A percentile compares a stretch with the other conserved stretches of the same genome.
Evolutionary conservation across 2,113 vertebrate genomes (phyloP).

Genomic region (Plectropomus leopardus): DNA sequence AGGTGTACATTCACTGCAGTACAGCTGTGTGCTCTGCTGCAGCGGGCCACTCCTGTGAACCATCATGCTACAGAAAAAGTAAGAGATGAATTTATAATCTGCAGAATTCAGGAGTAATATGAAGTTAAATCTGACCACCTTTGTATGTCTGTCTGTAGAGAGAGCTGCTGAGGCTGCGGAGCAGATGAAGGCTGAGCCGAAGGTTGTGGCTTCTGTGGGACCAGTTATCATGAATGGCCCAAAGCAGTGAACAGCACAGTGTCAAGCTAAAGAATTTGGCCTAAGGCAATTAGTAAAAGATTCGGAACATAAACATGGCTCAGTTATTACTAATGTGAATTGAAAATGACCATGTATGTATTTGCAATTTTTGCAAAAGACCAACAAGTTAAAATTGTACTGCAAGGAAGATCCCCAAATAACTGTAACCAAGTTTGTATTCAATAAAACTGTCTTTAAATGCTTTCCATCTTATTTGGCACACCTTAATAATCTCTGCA

Average conservation of each 20-base stretch:
- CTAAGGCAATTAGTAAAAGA: neutral
- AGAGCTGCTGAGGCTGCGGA: slow-evolving; percentile 18
- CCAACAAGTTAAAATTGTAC: neutral
- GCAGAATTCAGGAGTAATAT: neutral
- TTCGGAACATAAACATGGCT: neutral
- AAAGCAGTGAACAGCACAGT: neutral
- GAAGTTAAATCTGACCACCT: slow-evolving; percentile 5
- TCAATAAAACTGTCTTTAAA: too few relatives aligned
- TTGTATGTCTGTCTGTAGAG: slow-evolving; percentile 53
- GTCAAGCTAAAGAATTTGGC: neutral
- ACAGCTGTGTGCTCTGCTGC: slow-evolving; percentile 53
- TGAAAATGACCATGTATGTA: neutral
- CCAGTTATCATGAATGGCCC: slow-evolving; percentile 38
- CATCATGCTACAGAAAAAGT: slow-evolving; percentile 50
- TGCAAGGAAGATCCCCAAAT: neutral
- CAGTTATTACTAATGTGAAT: slow-evolving; percentile 1
- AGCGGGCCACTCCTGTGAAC: neutral
- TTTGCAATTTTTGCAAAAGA: too few relatives aligned
- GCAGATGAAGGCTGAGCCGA: slow-evolving; percentile 6
- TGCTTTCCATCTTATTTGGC: too few relatives aligned
- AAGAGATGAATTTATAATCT: slow-evolving; percentile 28
- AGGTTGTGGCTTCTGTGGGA: slow-evolving; percentile 59
- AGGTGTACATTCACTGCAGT: slow-evolving; percentile 79
- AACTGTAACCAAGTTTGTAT: too few relatives aligned
- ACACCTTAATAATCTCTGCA: too few relatives aligned